Percentiles rank a stretch among this genome's conserved stretches.
Evolutionary conservation across 2,888 invertebrate genomes (phyloP).

Genomic region (Baronia brevicornis): DNA sequence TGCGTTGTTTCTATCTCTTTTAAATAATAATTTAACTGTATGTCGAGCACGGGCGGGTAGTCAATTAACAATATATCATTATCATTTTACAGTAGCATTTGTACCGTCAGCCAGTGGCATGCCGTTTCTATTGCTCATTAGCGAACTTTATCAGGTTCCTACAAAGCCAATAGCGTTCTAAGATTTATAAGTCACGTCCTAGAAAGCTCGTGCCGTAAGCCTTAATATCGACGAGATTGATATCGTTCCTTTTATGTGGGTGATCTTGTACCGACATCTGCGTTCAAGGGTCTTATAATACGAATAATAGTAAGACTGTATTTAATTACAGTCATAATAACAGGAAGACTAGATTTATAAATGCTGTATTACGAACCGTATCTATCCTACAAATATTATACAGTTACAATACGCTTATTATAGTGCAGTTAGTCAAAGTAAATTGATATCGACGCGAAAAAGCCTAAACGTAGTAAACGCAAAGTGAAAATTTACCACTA

Average conservation of each 20-base stretch:
- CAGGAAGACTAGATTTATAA: background rate
- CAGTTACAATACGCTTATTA: no score
- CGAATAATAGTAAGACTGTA: no score
- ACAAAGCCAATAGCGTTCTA: constrained; percentile 26
- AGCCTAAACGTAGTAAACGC: no score
- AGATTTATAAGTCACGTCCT: constrained; percentile 54
- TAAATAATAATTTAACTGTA: no score
- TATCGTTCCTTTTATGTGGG: constrained; percentile 20
- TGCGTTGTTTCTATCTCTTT: no score
- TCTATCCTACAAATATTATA: background rate
- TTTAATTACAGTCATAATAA: no score
- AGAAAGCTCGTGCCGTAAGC: constrained; percentile 40
- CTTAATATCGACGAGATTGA: constrained; percentile 32
- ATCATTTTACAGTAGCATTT: constrained; percentile 11
- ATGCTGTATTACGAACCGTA: background rate
- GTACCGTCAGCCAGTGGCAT: constrained; percentile 12
- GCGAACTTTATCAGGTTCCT: constrained; percentile 32
- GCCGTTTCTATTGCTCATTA: constrained; percentile 33
- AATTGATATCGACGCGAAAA: no score
- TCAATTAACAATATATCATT: no score
- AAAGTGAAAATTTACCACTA: no score
- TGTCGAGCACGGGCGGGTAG: no score
- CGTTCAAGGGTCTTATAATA: no score
- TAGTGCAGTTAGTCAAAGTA: no score
- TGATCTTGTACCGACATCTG: constrained; percentile 6